Conservation (phyloP, 1,140 invertebrate species). For the Ceratina australensis region DNA sequence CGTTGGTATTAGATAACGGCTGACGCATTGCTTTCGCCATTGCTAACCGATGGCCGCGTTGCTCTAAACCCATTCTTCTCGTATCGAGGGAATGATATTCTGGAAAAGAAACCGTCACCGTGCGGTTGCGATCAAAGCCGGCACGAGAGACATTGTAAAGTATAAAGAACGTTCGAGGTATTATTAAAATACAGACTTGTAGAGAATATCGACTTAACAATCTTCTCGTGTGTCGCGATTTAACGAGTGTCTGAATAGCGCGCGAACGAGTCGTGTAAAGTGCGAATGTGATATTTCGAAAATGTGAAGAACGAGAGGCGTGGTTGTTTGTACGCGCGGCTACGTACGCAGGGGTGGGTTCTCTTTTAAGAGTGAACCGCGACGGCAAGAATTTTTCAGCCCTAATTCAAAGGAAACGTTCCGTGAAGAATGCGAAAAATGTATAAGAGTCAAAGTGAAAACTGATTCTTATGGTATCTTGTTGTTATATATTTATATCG, state of each 20-base stretch:
- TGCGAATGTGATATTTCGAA: conserved; percentile 1
- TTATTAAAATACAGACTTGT: too few relatives aligned
- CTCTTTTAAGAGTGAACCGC: not conserved
- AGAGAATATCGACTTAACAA: not conserved
- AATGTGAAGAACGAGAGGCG: not conserved
- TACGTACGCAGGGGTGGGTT: not conserved
- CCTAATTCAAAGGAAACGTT: not conserved
- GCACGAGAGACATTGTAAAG: not conserved
- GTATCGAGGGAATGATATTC: conserved; percentile 67
- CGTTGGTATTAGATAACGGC: conserved; percentile 48
- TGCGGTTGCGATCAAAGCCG: not conserved
- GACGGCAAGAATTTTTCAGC: not conserved
- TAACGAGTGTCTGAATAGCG: not conserved
- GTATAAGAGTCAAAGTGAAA: not conserved
- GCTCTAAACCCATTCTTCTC: conserved; percentile 70
- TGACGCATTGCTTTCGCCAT: conserved; percentile 43
- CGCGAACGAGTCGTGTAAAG: not conserved
- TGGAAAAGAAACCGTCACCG: conserved; percentile 29
- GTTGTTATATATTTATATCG: too few relatives aligned
- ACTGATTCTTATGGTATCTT: too few relatives aligned
- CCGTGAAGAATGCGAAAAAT: too few relatives aligned
- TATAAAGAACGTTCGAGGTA: too few relatives aligned
- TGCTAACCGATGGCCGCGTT: conserved; percentile 71
- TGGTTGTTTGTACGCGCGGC: not conserved
- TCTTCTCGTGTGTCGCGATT: not conserved